Conservation (phyloP, 2,113 vertebrate species). For the Petaurus breviceps region DNA sequence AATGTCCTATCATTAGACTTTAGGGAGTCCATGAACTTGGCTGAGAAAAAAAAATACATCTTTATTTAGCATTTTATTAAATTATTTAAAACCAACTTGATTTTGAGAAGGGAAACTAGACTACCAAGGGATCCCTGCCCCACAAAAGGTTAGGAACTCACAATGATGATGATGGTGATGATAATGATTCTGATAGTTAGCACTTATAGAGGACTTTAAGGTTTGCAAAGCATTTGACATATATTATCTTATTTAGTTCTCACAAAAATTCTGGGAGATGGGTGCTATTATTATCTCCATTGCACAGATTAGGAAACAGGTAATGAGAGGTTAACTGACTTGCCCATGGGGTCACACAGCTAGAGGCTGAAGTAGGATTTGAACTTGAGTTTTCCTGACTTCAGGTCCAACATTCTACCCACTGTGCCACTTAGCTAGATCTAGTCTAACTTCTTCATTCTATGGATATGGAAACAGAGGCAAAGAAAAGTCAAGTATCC, state of each 20-base stretch:
- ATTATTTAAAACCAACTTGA: not conserved
- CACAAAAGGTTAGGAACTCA: not conserved
- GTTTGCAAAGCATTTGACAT: not conserved
- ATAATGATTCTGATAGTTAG: not conserved
- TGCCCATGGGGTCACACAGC: not conserved
- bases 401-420: not conserved
- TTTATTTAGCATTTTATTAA: not conserved
- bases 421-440: not conserved
- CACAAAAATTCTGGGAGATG: not conserved
- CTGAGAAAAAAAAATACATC: not conserved
- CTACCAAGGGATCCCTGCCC: not conserved
- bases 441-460: not conserved
- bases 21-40: not conserved
- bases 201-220: not conserved
- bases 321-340: not conserved
- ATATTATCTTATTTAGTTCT: not conserved
- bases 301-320: not conserved
- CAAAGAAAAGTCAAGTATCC: not conserved
- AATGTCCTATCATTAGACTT: not conserved
- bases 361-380: not conserved
- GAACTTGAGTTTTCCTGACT: not conserved
- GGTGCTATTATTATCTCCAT: not conserved
- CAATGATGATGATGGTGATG: not conserved
- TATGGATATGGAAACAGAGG: not conserved
- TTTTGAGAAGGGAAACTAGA: not conserved